Percentiles rank a stretch among this genome's conserved stretches.
phyloP scores from a whole-genome alignment of 92 coral and sea anemone species.

The Parazoanthus darwini region DNA sequence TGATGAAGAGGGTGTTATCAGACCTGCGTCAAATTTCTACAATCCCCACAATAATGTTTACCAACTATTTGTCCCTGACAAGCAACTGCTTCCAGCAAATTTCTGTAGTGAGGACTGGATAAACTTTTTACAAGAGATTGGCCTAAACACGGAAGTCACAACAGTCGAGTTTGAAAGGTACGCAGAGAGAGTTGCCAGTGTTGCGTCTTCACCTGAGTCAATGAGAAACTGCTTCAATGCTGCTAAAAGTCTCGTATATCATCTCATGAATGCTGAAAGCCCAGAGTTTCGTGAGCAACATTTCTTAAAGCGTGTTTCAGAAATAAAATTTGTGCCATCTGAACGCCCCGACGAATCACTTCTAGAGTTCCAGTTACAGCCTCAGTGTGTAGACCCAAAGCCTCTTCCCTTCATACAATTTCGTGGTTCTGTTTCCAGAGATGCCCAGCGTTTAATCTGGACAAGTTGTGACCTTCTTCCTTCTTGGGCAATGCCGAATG shows the following conservation, averaged over 20 bases:
- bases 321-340: conserved; percentile 47
- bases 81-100: conserved; percentile 38
- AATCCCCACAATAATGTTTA: conserved; percentile 34
- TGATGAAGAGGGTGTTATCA: conserved; percentile 33
- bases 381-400: not conserved
- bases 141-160: conserved; percentile 43
- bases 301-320: conserved; percentile 45
- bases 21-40: conserved; percentile 42
- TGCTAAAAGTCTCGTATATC: conserved; percentile 29
- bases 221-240: not conserved
- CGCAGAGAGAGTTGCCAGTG: conserved; percentile 25
- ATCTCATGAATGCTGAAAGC: conserved; percentile 25
- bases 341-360: conserved; percentile 14
- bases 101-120: conserved; percentile 39
- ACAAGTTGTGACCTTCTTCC: conserved; percentile 51
- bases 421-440: conserved; percentile 35
- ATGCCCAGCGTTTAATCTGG: conserved; percentile 37
- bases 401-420: conserved; percentile 28
- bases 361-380: conserved; percentile 37
- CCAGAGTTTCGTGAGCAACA: conserved; percentile 13
- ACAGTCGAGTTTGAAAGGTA: conserved; percentile 26
- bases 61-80: conserved; percentile 3
- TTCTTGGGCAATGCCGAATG: conserved; percentile 16
- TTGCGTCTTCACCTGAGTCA: not conserved
- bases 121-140: conserved; percentile 41